Percentiles rank a stretch among this genome's conserved stretches.
Conservation (phyloP, 2,113 vertebrate genomes). For the Pedionomus torquatus region DNA sequence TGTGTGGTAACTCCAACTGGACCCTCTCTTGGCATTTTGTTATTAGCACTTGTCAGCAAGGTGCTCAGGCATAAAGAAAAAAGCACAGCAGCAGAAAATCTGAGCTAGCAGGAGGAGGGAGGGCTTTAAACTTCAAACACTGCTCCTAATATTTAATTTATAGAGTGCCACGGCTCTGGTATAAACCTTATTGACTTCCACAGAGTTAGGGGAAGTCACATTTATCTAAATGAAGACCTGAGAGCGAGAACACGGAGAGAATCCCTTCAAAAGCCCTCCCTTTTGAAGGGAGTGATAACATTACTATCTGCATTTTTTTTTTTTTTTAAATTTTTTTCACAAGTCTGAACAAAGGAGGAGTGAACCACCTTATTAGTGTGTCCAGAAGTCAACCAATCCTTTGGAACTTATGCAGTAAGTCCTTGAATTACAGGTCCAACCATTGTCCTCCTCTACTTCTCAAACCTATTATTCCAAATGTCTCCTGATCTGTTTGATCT, state of each 20-base stretch:
- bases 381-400: not conserved
- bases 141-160: constrained; percentile 52
- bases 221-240: not conserved
- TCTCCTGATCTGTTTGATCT: not conserved
- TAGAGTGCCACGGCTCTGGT: not conserved
- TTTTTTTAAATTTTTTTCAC: not conserved
- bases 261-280: not conserved
- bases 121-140: constrained; percentile 22
- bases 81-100: constrained; percentile 70
- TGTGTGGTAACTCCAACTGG: constrained; percentile 75
- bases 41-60: constrained; percentile 85
- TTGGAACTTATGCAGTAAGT: not conserved
- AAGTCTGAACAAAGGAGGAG: not conserved
- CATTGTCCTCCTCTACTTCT: not conserved
- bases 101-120: not conserved
- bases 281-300: not conserved
- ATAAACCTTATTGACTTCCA: not conserved
- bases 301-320: not conserved
- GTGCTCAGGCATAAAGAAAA: constrained; percentile 81
- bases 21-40: constrained; percentile 79
- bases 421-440: not conserved
- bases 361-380: fast-evolving
- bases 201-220: not conserved
- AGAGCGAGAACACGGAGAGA: not conserved
- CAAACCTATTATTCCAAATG: not conserved